Evolutionary conservation across 2,797 vertebrate species (phyloP).

Genomic region (Pangasius larnaudii): DNA sequence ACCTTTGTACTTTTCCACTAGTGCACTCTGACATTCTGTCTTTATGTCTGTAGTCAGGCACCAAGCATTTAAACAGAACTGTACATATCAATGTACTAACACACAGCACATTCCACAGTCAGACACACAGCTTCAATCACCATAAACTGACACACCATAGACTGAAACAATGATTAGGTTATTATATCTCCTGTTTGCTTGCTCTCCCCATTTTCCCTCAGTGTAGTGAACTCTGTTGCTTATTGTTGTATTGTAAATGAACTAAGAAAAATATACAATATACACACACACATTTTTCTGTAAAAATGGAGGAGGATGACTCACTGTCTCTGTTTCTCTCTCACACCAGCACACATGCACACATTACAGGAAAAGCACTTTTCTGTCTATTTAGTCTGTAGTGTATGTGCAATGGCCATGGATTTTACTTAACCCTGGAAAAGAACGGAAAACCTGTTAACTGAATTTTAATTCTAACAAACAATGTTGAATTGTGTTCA

Average conservation of each 20-base stretch:
- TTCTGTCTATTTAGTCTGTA: background rate
- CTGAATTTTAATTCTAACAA: background rate
- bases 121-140: background rate
- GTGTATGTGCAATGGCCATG: background rate
- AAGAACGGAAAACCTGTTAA: background rate
- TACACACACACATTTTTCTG: background rate
- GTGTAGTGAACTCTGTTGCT: background rate
- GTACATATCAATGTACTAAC: background rate
- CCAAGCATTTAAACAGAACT: background rate
- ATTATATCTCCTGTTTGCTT: background rate
- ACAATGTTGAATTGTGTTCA: background rate
- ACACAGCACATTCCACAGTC: background rate
- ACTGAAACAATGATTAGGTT: background rate
- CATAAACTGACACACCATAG: background rate
- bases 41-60: background rate
- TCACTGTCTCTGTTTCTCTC: background rate
- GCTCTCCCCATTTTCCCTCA: background rate
- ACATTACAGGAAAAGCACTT: background rate
- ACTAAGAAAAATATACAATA: background rate
- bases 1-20: conserved; percentile 8
- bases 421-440: background rate
- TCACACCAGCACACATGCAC: background rate
- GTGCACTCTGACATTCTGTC: background rate
- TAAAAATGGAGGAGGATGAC: background rate
- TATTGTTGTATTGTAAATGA: background rate